phyloP scores from a whole-genome alignment of 2,113 vertebrate genomes.

The Nerophis ophidion region DNA sequence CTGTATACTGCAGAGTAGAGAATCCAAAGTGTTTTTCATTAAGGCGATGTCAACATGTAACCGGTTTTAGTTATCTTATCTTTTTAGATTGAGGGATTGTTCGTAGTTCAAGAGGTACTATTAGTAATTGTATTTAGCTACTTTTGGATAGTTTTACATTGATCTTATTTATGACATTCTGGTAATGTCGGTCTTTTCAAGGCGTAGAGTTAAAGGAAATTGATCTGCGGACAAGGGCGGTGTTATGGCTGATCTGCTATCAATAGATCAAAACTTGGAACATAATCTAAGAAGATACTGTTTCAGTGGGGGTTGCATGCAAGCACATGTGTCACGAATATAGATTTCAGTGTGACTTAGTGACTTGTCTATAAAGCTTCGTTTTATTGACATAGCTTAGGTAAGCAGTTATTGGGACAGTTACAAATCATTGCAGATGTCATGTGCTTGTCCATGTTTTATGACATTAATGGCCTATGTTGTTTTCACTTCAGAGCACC shows the following conservation, averaged over 20 bases:
- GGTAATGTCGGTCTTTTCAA: constrained; percentile 24
- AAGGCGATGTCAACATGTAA: constrained; percentile 22
- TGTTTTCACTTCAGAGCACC: constrained; percentile 79
- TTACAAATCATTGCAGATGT: constrained; percentile 1
- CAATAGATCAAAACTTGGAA: background rate
- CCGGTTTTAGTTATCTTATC: constrained; percentile 19
- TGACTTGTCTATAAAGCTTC: background rate
- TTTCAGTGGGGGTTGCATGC: constrained; percentile 16
- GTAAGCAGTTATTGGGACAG: constrained; percentile 2
- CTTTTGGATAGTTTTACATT: constrained; percentile 21
- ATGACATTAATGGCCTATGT: constrained; percentile 21
- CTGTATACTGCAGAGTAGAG: background rate
- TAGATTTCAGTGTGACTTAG: background rate
- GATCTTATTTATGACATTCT: constrained; percentile 34
- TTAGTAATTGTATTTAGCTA: constrained; percentile 7
- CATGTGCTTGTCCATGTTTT: background rate
- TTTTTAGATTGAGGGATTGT: background rate
- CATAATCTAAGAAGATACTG: background rate
- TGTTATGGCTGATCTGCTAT: constrained; percentile 15
- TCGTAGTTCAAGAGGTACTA: constrained; percentile 14
- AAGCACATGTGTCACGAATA: background rate
- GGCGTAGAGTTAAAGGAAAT: constrained; percentile 35
- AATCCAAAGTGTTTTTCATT: constrained; percentile 14
- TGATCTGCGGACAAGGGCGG: constrained; percentile 9
- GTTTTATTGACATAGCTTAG: background rate